Evolutionary conservation across 2,113 vertebrate genomes (phyloP), one percentile per base, ranked within the genome.

Genomic region (Irena cyanogastra): DNA sequence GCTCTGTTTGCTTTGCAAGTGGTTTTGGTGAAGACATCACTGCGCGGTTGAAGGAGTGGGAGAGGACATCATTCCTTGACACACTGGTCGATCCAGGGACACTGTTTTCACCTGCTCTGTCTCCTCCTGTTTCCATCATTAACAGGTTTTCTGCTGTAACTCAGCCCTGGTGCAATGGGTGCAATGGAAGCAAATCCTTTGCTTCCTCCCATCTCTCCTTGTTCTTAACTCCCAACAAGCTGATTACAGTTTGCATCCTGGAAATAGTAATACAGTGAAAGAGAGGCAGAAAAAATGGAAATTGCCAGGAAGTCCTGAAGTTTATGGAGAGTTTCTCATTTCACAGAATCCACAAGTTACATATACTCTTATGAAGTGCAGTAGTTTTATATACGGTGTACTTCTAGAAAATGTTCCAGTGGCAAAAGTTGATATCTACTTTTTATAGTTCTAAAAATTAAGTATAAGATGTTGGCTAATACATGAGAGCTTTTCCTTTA

Each of bases 11-110:
- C 54, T 60, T 54, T 20, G 3, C 63, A 59, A 19, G 7, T 14
- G 23, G 59, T 70, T 91, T 74, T 92, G 75, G 35, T 59, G 82
- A 90, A 69, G 66, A 76, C 13, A 31, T 76, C 11, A 30, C 42
- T 2, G 1, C 0, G 0, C 0, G 1, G 35, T 16, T 95, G 79
- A 78, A 80, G 76, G 59, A 95, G 30, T 9, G 0, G 71, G 57
- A 89, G 52, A 84, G 44, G 50, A 60, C 71, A 35, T 57, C 22
- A 1, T 52, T 72, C 54, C n/a, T 56, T 81, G 79, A 61, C 69
- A 75, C 16, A 3, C n/a, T 1, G 0, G 19, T 92, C 3, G 1
- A 71, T 92, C 60, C 53, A 42, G 49, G 68, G 52, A 44, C 27
- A 1, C 71, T 44, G 10, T 88, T 90, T 63, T 93, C 85, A 75